These are phyloP conservation scores for Chascanopsetta lugubris DNA, from an alignment of 2,113 vertebrate species.

Conservation along the genomic window DNA sequence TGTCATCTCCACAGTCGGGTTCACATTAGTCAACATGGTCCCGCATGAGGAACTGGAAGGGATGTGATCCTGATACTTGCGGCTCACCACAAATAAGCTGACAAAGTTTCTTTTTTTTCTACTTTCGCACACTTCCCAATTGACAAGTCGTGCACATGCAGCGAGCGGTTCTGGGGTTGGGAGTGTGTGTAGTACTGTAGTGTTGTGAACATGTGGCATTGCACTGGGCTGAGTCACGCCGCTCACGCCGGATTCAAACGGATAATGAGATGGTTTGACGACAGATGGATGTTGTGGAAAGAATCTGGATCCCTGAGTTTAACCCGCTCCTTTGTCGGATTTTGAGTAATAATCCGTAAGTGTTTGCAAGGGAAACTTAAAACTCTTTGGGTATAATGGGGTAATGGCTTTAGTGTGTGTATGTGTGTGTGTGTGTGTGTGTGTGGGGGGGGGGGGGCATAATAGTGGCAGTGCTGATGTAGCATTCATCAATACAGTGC, in stretches of 20 bases:
- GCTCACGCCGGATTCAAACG: constrained; percentile 58
- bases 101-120: constrained; percentile 66
- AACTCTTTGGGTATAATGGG: constrained; percentile 53
- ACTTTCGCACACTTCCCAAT: constrained; percentile 66
- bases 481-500: constrained; percentile 69
- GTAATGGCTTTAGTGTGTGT: constrained; percentile 58
- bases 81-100: constrained; percentile 76
- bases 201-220: constrained; percentile 83
- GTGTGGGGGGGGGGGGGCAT: constrained; percentile 47
- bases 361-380: constrained; percentile 72
- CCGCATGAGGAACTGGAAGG: constrained; percentile 59
- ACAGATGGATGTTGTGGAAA: constrained; percentile 77
- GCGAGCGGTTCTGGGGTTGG: too few relatives aligned
- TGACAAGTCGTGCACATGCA: constrained; percentile 56
- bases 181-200: constrained; percentile 65
- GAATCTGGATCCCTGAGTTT: constrained; percentile 68
- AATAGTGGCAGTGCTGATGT: constrained; percentile 69
- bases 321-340: constrained; percentile 65
- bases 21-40: constrained; percentile 54
- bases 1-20: constrained; percentile 50
- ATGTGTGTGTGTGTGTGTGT: constrained; percentile 51
- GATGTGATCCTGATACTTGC: constrained; percentile 66
- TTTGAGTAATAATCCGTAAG: constrained; percentile 68
- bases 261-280: constrained; percentile 68
- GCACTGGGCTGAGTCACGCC: constrained; percentile 64